Conservation (phyloP, 2,113 vertebrate genomes). For the Oryzias javanicus region DNA sequence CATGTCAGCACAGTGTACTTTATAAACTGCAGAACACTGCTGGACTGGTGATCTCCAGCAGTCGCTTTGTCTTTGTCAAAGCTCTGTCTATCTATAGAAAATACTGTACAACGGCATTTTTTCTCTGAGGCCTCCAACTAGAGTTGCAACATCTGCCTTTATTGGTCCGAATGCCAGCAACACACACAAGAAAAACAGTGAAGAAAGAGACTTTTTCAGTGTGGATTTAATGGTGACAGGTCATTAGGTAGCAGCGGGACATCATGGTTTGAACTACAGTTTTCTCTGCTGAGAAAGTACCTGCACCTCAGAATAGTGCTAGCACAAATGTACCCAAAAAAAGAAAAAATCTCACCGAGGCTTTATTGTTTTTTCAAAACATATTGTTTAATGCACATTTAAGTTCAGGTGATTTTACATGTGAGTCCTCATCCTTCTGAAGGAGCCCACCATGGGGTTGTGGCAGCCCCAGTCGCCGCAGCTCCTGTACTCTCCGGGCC, state of each 20-base stretch:
- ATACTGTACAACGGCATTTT: slow-evolving; percentile 68
- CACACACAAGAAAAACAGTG: background rate
- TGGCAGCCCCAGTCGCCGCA: slow-evolving; percentile 76
- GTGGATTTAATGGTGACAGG: background rate
- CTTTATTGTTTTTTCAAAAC: slow-evolving; percentile 28
- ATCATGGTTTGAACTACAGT: background rate
- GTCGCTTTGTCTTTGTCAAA: slow-evolving; percentile 67
- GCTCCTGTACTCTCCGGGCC: slow-evolving; percentile 73
- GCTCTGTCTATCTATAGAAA: slow-evolving; percentile 61
- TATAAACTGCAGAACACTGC: slow-evolving; percentile 54
- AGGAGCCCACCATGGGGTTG: slow-evolving; percentile 76
- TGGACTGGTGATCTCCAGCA: slow-evolving; percentile 46
- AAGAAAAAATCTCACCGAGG: no score
- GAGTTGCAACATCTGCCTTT: slow-evolving; percentile 69
- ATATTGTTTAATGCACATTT: slow-evolving; percentile 52
- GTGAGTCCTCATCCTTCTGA: slow-evolving; percentile 73
- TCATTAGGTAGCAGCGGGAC: slow-evolving; percentile 1
- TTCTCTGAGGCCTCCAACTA: slow-evolving; percentile 56
- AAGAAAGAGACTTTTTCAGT: slow-evolving; percentile 10
- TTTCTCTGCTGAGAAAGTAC: no score
- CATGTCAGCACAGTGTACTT: slow-evolving; percentile 69
- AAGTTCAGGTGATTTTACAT: slow-evolving; percentile 49
- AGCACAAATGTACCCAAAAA: no score
- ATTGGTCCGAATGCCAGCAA: slow-evolving; percentile 36
- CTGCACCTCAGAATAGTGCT: no score